Evolutionary conservation across 2,888 invertebrate species (phyloP).

Genomic region (Phymatocera aterrima): DNA sequence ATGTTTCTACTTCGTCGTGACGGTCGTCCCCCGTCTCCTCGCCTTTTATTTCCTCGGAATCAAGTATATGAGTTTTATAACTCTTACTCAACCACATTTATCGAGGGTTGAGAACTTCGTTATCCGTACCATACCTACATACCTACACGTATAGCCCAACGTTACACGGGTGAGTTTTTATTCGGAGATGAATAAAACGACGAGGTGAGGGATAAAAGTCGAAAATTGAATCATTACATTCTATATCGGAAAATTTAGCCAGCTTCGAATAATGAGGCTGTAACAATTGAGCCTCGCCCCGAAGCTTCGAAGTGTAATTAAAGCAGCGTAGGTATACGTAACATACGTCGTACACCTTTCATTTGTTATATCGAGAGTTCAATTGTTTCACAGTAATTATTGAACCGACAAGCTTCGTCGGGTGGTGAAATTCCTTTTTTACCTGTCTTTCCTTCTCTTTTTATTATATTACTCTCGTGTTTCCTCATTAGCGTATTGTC

Average conservation of each 20-base stretch:
- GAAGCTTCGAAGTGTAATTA: background rate
- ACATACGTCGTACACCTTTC: background rate
- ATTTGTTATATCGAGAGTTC: slow-evolving; percentile 18
- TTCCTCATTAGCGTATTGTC: slow-evolving; percentile 44
- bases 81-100: background rate
- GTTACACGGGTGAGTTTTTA: background rate
- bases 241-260: background rate
- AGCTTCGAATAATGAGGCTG: background rate
- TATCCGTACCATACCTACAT: too few relatives aligned
- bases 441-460: background rate
- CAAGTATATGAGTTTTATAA: slow-evolving; percentile 1
- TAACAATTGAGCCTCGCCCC: background rate
- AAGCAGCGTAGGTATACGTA: background rate
- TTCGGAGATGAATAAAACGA: too few relatives aligned
- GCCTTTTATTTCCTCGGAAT: background rate
- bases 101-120: background rate
- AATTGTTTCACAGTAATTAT: slow-evolving; percentile 13
- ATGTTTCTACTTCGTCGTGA: too few relatives aligned
- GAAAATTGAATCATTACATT: background rate
- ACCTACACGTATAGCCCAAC: too few relatives aligned
- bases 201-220: background rate
- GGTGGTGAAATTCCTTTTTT: background rate
- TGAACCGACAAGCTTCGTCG: background rate
- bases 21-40: too few relatives aligned
- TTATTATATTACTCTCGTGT: background rate